Evolutionary conservation across 2,797 vertebrate genomes (phyloP).

Genomic region (Pseudocheirus occidentalis): DNA sequence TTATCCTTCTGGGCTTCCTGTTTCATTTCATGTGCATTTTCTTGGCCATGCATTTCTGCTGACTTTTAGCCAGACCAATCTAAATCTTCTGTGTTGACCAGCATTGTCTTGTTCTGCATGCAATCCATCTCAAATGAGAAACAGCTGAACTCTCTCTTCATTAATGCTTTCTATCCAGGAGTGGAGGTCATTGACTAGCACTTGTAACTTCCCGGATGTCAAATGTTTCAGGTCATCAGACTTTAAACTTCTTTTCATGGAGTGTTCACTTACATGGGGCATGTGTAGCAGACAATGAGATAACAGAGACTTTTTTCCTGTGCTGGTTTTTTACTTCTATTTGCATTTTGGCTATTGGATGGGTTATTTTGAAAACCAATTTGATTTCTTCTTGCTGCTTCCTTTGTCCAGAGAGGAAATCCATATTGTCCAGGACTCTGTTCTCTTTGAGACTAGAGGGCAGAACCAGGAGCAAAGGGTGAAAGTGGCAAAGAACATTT

Average conservation of each 20-base stretch:
- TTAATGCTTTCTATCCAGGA: neutral
- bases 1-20: neutral
- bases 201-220: neutral
- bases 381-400: neutral
- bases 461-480: neutral
- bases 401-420: neutral
- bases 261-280: neutral
- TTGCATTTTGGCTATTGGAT: neutral
- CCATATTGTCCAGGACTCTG: neutral
- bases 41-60: neutral
- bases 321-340: neutral
- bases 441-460: neutral
- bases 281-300: neutral
- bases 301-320: neutral
- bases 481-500: neutral
- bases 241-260: neutral
- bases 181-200: neutral
- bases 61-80: neutral
- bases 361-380: neutral
- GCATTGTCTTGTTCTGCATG: neutral
- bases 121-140: neutral
- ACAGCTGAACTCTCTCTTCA: neutral
- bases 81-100: neutral
- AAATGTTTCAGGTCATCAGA: neutral
- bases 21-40: neutral